Conservation (phyloP, 2,113 vertebrate species). For the Stictonetta naevosa region DNA sequence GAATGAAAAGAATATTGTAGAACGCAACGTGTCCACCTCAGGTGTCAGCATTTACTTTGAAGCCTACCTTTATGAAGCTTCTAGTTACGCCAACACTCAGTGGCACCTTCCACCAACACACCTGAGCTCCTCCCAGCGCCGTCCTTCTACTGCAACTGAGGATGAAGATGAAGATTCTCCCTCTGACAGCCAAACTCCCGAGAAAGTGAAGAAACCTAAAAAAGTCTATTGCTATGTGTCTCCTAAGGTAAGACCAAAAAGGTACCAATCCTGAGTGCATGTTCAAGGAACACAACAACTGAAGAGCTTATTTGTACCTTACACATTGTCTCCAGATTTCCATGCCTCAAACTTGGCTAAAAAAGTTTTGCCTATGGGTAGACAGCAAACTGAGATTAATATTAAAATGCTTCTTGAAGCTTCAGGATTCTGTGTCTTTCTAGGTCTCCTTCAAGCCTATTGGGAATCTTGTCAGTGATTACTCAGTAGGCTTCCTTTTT, state of each 20-base stretch:
- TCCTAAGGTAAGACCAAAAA: constrained; percentile 87
- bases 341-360: not conserved
- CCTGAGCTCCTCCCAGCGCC: constrained; percentile 85
- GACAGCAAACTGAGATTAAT: not conserved
- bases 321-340: not conserved
- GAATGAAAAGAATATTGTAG: constrained; percentile 93
- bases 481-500: not conserved
- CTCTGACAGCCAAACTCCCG: constrained; percentile 86
- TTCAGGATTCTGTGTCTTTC: not conserved
- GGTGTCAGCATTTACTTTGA: constrained; percentile 98
- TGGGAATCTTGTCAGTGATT: not conserved
- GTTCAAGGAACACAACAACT: not conserved
- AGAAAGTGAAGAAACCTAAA: constrained; percentile 99
- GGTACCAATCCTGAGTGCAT: not conserved
- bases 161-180: constrained; percentile 91
- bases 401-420: not conserved
- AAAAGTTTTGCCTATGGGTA: not conserved
- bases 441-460: not conserved
- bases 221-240: constrained; percentile 99
- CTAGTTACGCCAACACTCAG: constrained; percentile 86
- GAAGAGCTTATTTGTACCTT: not conserved
- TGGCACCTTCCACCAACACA: constrained; percentile 90
- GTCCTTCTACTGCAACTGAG: constrained; percentile 88
- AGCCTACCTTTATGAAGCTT: constrained; percentile 92
- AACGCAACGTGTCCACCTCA: constrained; percentile 96